phyloP scores from a whole-genome alignment of 2,888 invertebrate species.

The Machimus atricapillus region DNA sequence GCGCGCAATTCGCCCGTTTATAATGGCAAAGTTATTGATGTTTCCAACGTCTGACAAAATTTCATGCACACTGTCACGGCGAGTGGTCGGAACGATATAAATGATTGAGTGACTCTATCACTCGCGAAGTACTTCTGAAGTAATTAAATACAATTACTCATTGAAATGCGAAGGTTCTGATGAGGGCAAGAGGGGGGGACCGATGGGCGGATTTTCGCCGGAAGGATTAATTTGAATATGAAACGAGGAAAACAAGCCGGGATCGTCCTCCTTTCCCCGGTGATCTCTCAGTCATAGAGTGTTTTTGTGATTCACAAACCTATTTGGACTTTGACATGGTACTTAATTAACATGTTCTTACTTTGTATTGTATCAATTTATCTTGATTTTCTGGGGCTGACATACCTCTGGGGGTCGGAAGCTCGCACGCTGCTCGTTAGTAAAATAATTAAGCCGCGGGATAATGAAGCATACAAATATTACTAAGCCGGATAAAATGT shows the following conservation, averaged over 20 bases:
- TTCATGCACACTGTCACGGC: background rate
- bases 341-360: background rate
- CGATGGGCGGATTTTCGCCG: background rate
- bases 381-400: background rate
- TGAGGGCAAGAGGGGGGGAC: background rate
- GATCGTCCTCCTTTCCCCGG: background rate
- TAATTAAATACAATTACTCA: background rate
- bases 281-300: background rate
- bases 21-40: conserved; percentile 10
- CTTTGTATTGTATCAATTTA: background rate
- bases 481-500: background rate
- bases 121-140: background rate
- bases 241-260: background rate
- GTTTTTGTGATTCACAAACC: background rate
- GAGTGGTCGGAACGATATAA: background rate
- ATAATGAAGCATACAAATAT: background rate
- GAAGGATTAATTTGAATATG: background rate
- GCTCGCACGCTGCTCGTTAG: background rate
- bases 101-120: conserved; percentile 8
- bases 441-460: background rate
- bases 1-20: background rate
- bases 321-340: background rate
- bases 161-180: background rate
- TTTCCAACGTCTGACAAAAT: conserved; percentile 5
- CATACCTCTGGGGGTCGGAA: background rate